Evolutionary conservation across 2,113 vertebrate species (phyloP).

Genomic region (Sakesphorus luctuosus): DNA sequence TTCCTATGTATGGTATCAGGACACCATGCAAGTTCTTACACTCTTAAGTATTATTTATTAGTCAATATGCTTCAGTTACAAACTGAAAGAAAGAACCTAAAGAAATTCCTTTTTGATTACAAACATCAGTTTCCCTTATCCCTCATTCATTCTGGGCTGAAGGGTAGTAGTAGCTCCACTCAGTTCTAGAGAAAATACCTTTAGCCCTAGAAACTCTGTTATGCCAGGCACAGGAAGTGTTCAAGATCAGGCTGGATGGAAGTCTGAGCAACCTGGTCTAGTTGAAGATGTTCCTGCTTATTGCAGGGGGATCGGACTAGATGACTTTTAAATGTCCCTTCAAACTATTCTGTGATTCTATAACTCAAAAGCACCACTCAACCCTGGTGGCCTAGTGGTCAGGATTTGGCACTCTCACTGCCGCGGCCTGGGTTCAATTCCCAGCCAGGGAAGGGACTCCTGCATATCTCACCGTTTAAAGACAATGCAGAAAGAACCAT

Average conservation of each 20-base stretch:
- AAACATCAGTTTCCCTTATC: background rate
- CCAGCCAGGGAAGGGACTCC: no score
- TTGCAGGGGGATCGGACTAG: accelerated
- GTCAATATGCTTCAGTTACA: background rate
- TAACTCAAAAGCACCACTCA: background rate
- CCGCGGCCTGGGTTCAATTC: no score
- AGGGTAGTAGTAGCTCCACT: background rate
- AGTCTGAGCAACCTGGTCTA: background rate
- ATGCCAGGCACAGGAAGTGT: background rate
- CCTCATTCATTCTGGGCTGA: background rate
- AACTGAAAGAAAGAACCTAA: background rate
- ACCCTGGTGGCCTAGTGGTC: no score
- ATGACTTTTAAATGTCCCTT: background rate
- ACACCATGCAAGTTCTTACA: background rate
- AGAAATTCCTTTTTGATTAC: background rate
- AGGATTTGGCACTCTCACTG: no score
- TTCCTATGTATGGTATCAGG: background rate
- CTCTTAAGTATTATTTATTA: background rate
- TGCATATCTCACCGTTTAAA: no score
- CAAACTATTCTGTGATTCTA: background rate
- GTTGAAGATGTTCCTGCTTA: background rate
- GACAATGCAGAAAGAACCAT: no score
- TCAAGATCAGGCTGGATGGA: background rate
- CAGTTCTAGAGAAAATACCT: background rate
- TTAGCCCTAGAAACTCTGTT: background rate